A percentile compares a stretch with the other conserved stretches of the same genome.
Conservation (phyloP, 1,140 invertebrate genomes). For the Melanaphis sacchari region DNA sequence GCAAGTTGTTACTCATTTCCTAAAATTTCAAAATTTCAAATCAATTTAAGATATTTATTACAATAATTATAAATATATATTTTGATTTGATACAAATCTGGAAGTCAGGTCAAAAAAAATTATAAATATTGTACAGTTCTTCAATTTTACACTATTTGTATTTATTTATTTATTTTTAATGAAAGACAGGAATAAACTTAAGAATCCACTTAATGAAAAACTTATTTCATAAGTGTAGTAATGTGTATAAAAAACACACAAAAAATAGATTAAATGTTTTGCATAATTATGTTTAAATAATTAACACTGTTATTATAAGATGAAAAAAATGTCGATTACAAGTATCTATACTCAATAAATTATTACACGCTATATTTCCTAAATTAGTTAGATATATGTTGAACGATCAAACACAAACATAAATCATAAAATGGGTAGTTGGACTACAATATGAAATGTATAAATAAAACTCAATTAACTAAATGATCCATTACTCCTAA, state of each 20-base stretch:
- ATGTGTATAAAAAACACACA: not conserved
- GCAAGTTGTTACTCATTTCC: not conserved
- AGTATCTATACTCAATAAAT: constrained; percentile 38
- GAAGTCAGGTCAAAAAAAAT: constrained; percentile 31
- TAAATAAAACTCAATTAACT: constrained; percentile 32
- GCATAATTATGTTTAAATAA: constrained; percentile 27
- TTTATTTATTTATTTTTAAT: not conserved
- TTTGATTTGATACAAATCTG: not conserved
- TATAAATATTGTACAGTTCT: constrained; percentile 29
- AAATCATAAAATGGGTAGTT: constrained; percentile 12
- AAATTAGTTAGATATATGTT: constrained; percentile 31
- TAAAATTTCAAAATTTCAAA: not conserved
- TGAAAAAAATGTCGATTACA: constrained; percentile 28
- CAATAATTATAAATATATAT: constrained; percentile 30
- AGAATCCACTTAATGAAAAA: constrained; percentile 13
- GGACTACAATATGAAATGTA: constrained; percentile 23
- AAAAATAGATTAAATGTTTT: not conserved
- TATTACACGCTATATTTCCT: constrained; percentile 47
- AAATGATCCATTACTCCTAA: constrained; percentile 31
- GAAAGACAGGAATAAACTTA: constrained; percentile 18
- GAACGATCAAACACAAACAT: constrained; percentile 37
- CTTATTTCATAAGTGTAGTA: constrained; percentile 17
- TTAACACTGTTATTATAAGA: constrained; percentile 44
- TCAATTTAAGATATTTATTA: not conserved
- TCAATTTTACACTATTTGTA: not conserved